A percentile compares a stretch with the other conserved stretches of the same genome.
Evolutionary conservation across 2,797 vertebrate genomes (phyloP).

Genomic region (Delichon dasypus): DNA sequence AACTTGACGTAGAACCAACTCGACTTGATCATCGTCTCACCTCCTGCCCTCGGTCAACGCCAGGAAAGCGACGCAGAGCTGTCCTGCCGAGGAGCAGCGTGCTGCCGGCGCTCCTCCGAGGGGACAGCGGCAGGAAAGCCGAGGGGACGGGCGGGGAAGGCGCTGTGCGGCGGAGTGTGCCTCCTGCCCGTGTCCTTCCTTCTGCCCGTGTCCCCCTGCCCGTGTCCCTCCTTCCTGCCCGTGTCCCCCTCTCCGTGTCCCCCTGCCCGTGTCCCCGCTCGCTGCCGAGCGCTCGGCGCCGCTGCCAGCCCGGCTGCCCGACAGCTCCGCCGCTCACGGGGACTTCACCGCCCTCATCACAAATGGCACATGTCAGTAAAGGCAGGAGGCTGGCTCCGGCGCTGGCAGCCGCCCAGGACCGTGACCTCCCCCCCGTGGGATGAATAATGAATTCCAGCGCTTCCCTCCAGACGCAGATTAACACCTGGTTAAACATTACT

Average conservation of each 20-base stretch:
- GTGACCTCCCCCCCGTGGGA: slow-evolving; percentile 62
- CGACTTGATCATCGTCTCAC: slow-evolving; percentile 91
- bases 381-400: slow-evolving; percentile 77
- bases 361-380: slow-evolving; percentile 86
- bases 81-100: background rate
- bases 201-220: background rate
- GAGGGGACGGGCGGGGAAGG: background rate
- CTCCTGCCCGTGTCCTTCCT: background rate
- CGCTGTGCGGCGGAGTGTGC: background rate
- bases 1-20: slow-evolving; percentile 99
- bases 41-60: background rate
- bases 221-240: background rate
- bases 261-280: background rate
- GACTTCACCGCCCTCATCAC: slow-evolving; percentile 68
- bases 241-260: background rate
- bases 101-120: background rate
- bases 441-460: slow-evolving; percentile 78
- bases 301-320: slow-evolving; percentile 62
- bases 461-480: slow-evolving; percentile 77
- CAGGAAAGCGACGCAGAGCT: background rate
- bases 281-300: background rate
- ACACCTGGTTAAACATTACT: slow-evolving; percentile 83
- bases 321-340: slow-evolving; percentile 80
- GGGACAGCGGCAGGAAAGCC: background rate
- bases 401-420: slow-evolving; percentile 73